Evolutionary conservation across 1,140 invertebrate species (phyloP), one percentile per base, ranked within the genome.

Genomic region (Drosophila auraria): DNA sequence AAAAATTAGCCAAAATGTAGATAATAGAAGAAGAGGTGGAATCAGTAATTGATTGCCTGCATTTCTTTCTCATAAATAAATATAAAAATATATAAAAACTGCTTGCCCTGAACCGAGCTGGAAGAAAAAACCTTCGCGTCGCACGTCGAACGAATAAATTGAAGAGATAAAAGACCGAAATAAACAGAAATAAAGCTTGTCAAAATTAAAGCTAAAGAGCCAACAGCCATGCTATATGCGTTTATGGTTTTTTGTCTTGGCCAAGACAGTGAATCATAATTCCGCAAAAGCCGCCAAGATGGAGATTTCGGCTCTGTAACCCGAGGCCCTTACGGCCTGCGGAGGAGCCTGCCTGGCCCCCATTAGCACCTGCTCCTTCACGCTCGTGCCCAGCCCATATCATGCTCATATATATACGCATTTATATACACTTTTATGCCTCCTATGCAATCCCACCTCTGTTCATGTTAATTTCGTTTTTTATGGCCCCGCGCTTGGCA

Each of bases 141-240:
- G 62, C 74, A 77, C 74, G 74, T 77, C 62, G 47, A 33, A n/a
- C 36, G 74, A 45, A 77, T 68, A 60, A 68, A 59, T 66, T 77
- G 6, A 33, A 77, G 12, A 64, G 40, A 74, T 33, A 76, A 77
- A 36, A 30, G 51, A 44, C 58, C 15, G 27, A 30, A 49, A 20
- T 20, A 15, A 33, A 23, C 30, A 36, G 27, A 56, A 54, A 4
- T 69, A 23, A 45, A 70, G 40, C 64, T 68, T 71, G 42, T 50
- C 49, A 66, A 70, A 23, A 66, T 33, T 57, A 40, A 72, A 56
- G 12, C 15, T 17, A 17, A 61, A 69, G 44, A 45, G 47, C 45
- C 57, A 58, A 12, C 2, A 30, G 27, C 27, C 7, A 3, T 5
- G 27, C 27, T 6, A n/a, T n/a, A 36, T 36, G 33, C 33, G 63